Evolutionary conservation across 1,140 invertebrate genomes (phyloP).

Genomic region (Anastatus disparis): DNA sequence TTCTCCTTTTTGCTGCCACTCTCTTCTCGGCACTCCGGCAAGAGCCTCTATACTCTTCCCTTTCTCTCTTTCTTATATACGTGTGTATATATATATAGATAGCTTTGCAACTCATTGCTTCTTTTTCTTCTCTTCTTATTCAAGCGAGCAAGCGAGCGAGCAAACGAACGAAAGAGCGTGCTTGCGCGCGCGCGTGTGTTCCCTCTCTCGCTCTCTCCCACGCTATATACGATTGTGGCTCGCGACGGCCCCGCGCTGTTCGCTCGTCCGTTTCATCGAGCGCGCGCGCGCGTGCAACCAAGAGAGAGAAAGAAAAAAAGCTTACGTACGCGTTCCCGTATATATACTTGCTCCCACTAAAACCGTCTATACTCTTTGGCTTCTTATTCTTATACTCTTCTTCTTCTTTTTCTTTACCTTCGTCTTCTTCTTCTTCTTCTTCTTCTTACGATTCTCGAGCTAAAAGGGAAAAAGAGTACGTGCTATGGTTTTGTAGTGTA

Average conservation of each 20-base stretch:
- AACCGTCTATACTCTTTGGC: not conserved
- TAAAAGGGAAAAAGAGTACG: no score
- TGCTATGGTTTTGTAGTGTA: no score
- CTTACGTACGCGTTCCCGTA: constrained; percentile 55
- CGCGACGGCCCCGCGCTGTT: no score
- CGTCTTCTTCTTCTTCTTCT: not conserved
- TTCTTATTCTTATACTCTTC: not conserved
- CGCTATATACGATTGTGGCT: constrained; percentile 38
- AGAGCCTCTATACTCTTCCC: not conserved
- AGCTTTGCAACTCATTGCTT: no score
- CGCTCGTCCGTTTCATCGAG: no score
- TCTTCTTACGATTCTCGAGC: no score
- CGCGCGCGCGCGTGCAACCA: constrained; percentile 49
- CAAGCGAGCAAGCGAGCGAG: not conserved
- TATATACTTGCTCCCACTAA: no score
- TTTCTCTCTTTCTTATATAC: no score
- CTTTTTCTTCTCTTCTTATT: constrained; percentile 42
- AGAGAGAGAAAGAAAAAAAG: constrained; percentile 54
- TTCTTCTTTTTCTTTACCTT: not conserved
- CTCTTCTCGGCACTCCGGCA: constrained; percentile 5
- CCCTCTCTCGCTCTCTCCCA: constrained; percentile 50
- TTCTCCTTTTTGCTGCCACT: no score
- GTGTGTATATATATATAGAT: no score
- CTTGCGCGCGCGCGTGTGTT: constrained; percentile 44
- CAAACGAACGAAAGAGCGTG: constrained; percentile 51